A percentile compares a stretch with the other conserved stretches of the same genome.
These are phyloP conservation scores for Nasonia longicornis DNA, from an alignment of 1,140 invertebrate genomes.

Conservation along the genomic window DNA sequence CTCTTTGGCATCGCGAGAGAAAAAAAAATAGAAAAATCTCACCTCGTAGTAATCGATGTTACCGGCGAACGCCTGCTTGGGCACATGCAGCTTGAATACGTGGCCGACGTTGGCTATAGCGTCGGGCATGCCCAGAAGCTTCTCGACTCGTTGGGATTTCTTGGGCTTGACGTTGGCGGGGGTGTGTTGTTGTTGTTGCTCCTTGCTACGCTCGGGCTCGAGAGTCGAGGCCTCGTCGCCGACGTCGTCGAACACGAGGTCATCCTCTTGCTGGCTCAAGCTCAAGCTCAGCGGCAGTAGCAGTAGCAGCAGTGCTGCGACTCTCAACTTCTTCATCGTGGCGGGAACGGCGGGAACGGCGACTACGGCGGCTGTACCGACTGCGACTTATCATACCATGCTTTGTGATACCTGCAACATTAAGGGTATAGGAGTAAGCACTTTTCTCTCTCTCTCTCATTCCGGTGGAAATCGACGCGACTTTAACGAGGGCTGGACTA, in stretches of 20 bases:
- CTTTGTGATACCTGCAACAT: constrained; percentile 31
- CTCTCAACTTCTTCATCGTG: constrained; percentile 35
- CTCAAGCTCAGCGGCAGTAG: constrained; percentile 47
- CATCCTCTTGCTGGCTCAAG: constrained; percentile 60
- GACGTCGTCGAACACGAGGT: constrained; percentile 65
- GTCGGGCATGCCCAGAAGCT: constrained; percentile 64
- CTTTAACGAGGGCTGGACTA: no score
- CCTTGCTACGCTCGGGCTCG: constrained; percentile 42
- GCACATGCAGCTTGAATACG: constrained; percentile 66
- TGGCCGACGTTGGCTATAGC: constrained; percentile 64
- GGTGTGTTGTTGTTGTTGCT: constrained; percentile 8
- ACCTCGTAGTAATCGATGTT: constrained; percentile 67
- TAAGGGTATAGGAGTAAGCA: no score
- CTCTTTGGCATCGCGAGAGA: neutral
- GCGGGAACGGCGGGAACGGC: constrained; percentile 18
- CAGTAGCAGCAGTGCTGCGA: constrained; percentile 47
- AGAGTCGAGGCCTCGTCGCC: constrained; percentile 54
- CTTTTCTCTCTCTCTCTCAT: no score
- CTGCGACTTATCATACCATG: constrained; percentile 42
- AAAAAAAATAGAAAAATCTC: constrained; percentile 43
- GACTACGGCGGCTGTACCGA: constrained; percentile 38
- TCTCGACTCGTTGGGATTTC: constrained; percentile 54
- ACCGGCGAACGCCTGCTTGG: constrained; percentile 66
- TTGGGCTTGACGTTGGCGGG: constrained; percentile 38
- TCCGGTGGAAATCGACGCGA: no score